A percentile compares a stretch with the other conserved stretches of the same genome.
These are phyloP conservation scores for Metalampra italica DNA, from an alignment of 2,888 invertebrate species.

Conservation along the genomic window DNA sequence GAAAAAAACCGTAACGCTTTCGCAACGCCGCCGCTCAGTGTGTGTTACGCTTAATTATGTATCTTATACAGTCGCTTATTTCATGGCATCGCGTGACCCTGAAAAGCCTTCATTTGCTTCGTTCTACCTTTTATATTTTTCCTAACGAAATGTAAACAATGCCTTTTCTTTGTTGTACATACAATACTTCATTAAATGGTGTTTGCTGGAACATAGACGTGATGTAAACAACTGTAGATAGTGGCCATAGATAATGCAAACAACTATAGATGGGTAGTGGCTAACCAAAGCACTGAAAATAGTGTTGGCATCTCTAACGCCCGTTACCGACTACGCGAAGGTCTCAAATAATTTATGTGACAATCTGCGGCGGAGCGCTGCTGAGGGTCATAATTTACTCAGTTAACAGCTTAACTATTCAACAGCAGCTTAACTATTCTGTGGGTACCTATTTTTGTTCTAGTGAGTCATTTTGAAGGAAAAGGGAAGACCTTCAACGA, in stretches of 20 bases:
- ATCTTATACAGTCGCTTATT: too few relatives aligned
- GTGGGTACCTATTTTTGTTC: background rate
- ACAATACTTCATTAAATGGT: conserved; percentile 4
- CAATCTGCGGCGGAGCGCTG: too few relatives aligned
- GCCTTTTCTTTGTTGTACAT: background rate
- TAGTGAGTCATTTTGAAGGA: too few relatives aligned
- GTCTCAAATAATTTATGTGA: background rate
- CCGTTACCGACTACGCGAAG: background rate
- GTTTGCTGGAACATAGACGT: background rate
- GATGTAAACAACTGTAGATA: background rate
- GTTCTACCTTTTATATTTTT: too few relatives aligned
- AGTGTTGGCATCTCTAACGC: background rate
- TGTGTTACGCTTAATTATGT: too few relatives aligned
- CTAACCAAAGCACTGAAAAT: background rate
- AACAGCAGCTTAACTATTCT: background rate
- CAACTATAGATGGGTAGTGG: background rate
- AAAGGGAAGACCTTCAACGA: too few relatives aligned
- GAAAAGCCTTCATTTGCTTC: too few relatives aligned
- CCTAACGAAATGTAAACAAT: conserved; percentile 9
- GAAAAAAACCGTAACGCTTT: too few relatives aligned
- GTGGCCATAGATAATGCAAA: background rate
- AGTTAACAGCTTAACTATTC: background rate
- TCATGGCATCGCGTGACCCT: too few relatives aligned
- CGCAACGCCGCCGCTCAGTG: too few relatives aligned
- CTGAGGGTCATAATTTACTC: too few relatives aligned